A percentile compares a stretch with the other conserved stretches of the same genome.
These are phyloP conservation scores for Alethe castanea DNA, from an alignment of 2,113 vertebrate genomes.

Conservation along the genomic window DNA sequence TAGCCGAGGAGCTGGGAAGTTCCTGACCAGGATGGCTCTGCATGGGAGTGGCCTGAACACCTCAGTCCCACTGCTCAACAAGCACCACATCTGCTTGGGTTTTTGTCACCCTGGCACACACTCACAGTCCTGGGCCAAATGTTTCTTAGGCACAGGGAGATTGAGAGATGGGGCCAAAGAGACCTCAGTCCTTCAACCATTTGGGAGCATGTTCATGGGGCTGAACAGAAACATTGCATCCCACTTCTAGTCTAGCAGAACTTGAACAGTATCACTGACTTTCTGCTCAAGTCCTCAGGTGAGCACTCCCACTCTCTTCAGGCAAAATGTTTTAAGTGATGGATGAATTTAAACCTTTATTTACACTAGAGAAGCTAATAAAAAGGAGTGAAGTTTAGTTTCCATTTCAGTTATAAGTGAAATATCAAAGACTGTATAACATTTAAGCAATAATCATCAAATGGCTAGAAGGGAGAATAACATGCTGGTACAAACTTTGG, in stretches of 20 bases:
- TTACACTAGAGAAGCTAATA: not conserved
- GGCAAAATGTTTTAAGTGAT: not conserved
- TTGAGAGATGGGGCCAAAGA: not conserved
- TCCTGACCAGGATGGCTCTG: not conserved
- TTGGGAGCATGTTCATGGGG: not conserved
- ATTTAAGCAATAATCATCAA: not conserved
- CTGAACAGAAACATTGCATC: not conserved
- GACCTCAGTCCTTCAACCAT: not conserved
- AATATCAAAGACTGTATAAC: not conserved
- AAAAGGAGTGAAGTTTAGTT: not conserved
- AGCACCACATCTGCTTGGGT: not conserved
- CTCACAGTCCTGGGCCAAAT: not conserved
- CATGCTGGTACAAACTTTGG: not conserved
- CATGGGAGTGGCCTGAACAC: not conserved
- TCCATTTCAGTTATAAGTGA: not conserved
- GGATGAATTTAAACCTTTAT: not conserved
- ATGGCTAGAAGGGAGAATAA: not conserved
- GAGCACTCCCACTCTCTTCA: not conserved
- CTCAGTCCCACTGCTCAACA: fast-evolving
- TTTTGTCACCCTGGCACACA: not conserved
- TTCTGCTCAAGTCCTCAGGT: not conserved
- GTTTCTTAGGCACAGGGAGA: not conserved
- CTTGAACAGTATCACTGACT: not conserved
- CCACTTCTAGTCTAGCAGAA: not conserved
- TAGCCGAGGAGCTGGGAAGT: not conserved